Conservation (phyloP, 2,797 vertebrate genomes). For the Sebastes goodei region DNA sequence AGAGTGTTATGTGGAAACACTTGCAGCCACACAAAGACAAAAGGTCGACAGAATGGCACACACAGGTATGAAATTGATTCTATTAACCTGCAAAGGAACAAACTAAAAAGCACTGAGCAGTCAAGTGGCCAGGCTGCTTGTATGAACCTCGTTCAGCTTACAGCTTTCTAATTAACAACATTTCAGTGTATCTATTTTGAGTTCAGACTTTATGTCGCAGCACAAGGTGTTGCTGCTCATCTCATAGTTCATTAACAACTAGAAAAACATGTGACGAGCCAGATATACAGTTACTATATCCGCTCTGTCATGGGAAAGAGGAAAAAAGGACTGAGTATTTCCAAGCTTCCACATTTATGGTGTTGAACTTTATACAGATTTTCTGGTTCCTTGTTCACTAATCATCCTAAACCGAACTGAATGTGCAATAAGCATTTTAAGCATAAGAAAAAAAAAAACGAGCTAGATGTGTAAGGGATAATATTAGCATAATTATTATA, state of each 20-base stretch:
- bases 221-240: constrained; percentile 37
- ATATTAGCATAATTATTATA: too few species aligned
- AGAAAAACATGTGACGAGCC: constrained; percentile 19
- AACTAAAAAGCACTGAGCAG: constrained; percentile 17
- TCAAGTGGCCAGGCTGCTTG: not conserved
- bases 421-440: not conserved
- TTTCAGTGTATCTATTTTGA: constrained; percentile 32
- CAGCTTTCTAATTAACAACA: constrained; percentile 55
- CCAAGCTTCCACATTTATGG: not conserved
- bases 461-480: not conserved
- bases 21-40: constrained; percentile 35
- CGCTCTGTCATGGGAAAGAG: not conserved
- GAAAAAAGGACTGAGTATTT: not conserved
- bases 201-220: constrained; percentile 16
- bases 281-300: not conserved
- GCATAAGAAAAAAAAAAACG: not conserved
- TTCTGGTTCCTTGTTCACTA: not conserved
- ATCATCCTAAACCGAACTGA: not conserved
- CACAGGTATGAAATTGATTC: constrained; percentile 38
- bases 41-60: constrained; percentile 41
- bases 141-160: constrained; percentile 32
- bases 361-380: not conserved
- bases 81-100: constrained; percentile 37
- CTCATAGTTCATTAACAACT: constrained; percentile 40
- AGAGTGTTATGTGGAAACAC: constrained; percentile 15